These are phyloP conservation scores for Hylaeus volcanicus DNA, from an alignment of 1,140 invertebrate genomes.

Conservation along the genomic window DNA sequence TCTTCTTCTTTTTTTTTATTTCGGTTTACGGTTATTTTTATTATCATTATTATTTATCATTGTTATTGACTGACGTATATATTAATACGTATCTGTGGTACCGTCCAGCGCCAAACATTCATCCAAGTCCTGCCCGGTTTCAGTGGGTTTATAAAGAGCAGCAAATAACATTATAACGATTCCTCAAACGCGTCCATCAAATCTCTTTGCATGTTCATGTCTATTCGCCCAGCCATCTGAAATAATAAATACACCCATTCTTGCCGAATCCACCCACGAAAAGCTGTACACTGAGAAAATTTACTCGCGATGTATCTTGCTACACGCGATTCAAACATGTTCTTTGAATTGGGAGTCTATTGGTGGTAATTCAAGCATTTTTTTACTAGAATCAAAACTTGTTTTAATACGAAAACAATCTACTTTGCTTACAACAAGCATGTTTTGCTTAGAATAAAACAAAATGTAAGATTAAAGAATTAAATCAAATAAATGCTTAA, in stretches of 20 bases:
- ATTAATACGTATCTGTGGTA: constrained; percentile 58
- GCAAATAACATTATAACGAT: constrained; percentile 86
- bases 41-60: constrained; percentile 42
- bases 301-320: neutral
- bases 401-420: no score
- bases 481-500: no score
- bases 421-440: no score
- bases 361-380: no score
- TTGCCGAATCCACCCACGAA: constrained; percentile 57
- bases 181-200: constrained; percentile 98
- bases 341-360: neutral
- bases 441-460: no score
- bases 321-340: neutral
- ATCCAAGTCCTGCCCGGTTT: constrained; percentile 68
- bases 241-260: constrained; percentile 79
- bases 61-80: constrained; percentile 45
- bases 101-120: constrained; percentile 61
- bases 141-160: constrained; percentile 64
- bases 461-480: no score
- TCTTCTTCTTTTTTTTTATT: neutral
- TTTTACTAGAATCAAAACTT: no score
- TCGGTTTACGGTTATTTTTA: constrained; percentile 35
- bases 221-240: constrained; percentile 96
- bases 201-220: constrained; percentile 99
- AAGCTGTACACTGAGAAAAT: neutral